Evolutionary conservation across 1,140 invertebrate genomes (phyloP), one percentile per base, ranked within the genome.

Genomic region (Agrypnia vestita): DNA sequence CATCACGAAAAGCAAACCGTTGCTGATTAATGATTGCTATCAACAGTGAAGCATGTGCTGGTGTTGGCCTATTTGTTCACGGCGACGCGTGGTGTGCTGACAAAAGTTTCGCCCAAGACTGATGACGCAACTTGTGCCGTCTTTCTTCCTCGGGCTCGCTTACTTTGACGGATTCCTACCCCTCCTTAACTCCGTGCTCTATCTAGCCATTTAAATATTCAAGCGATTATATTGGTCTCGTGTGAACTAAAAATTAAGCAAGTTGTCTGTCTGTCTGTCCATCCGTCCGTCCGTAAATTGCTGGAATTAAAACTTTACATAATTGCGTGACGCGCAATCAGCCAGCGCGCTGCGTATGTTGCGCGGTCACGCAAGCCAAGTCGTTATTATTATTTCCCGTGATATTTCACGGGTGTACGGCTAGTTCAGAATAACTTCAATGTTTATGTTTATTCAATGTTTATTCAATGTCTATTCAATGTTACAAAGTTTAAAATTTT

Each of bases 81-180:
- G 35, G 61, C n/a, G 61, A 43, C 19, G 61, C 64, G 64, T 10
- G 13, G 64, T 49, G 62, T 46, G 67, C 13, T 76, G 73, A 76
- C 73, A 55, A 49, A 19, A 62, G 49, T 44, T 44, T 72, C 78
- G 43, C 62, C 56, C 44, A 75, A 80, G 79, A 80, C 79, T 80
- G 79, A 80, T 80, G 79, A 49, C 44, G 43, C 25, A 80, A 80
- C 79, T 80, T 80, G 74, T 15, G 12, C 64, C 79, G 76, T 80
- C 79, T 61, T 61, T 80, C 78, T 74, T 55, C 76, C 47, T 73
- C 55, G 11, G 55, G 43, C 13, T 17, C 71, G 49, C 47, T 35
- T 74, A 25, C 55, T 75, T 64, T 76, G 79, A 62, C 21, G 59
- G 25, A 62, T 62, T n/a, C n/a, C n/a, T n/a, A 35, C 59, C 25